Percentiles rank a stretch among this genome's conserved stretches.
These are phyloP conservation scores for Pluvialis apricaria DNA, from an alignment of 2,113 vertebrate genomes.

Conservation along the genomic window DNA sequence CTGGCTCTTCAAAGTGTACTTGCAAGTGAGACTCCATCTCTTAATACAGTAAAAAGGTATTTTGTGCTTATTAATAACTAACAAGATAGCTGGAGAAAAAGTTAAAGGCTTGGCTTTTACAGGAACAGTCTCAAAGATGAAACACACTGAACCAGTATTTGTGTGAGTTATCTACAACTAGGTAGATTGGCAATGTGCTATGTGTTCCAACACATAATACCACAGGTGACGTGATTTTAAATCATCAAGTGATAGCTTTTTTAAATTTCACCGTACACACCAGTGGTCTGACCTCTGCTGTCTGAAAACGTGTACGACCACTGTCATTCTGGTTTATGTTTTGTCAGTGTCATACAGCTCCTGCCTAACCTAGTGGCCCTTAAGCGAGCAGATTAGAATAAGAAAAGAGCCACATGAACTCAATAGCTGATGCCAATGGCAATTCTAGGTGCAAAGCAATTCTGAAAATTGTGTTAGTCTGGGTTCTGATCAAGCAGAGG, in stretches of 20 bases:
- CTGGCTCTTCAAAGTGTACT: neutral
- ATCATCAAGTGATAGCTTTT: neutral
- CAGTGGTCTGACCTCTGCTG: neutral
- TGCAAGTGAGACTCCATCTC: neutral
- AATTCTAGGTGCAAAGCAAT: neutral
- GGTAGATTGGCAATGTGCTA: neutral
- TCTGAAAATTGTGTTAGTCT: neutral
- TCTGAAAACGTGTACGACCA: neutral
- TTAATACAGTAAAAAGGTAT: neutral
- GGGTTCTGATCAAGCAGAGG: neutral
- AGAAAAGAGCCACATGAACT: neutral
- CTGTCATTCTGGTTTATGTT: neutral
- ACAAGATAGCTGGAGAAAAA: neutral
- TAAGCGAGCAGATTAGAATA: neutral
- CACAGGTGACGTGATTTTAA: neutral
- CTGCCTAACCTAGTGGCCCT: neutral
- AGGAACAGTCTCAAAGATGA: neutral
- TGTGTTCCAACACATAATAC: neutral
- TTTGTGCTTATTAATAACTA: neutral
- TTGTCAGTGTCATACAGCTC: neutral
- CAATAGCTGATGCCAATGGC: neutral
- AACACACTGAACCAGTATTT: neutral
- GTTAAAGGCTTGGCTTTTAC: neutral
- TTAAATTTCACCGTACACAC: neutral
- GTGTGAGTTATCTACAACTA: neutral